A percentile compares a stretch with the other conserved stretches of the same genome.
These are phyloP conservation scores for Quadroppia sp. DNA, from an alignment of 2,888 invertebrate species.

Conservation along the genomic window DNA sequence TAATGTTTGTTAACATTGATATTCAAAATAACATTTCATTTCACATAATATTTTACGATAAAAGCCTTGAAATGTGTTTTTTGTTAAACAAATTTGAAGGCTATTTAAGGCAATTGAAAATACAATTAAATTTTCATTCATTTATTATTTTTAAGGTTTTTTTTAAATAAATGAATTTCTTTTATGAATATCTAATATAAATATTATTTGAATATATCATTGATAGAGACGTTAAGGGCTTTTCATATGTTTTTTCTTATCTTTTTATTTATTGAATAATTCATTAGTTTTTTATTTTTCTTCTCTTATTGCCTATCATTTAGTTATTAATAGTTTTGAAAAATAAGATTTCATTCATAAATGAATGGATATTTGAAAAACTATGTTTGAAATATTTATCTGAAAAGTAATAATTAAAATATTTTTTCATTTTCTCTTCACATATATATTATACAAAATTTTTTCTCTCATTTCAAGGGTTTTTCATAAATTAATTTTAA, in stretches of 20 bases:
- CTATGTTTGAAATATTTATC: too few relatives aligned
- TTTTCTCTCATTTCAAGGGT: too few relatives aligned
- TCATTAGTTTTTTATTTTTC: too few relatives aligned
- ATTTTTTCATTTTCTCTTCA: too few relatives aligned
- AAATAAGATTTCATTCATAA: too few relatives aligned
- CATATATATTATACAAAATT: too few relatives aligned
- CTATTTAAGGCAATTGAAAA: not conserved
- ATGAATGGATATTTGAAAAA: too few relatives aligned
- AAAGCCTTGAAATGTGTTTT: not conserved
- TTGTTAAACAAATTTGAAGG: not conserved
- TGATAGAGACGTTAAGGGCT: not conserved
- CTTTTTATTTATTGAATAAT: too few relatives aligned
- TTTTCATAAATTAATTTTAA: too few relatives aligned
- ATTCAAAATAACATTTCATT: not conserved
- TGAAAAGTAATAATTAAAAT: too few relatives aligned
- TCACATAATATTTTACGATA: not conserved
- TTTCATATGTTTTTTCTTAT: not conserved
- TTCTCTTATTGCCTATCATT: too few relatives aligned
- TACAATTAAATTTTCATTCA: not conserved
- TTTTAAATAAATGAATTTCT: not conserved
- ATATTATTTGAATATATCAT: not conserved
- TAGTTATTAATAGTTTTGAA: too few relatives aligned
- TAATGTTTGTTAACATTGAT: not conserved
- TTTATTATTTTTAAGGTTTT: conserved; percentile 2
- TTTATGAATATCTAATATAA: not conserved